phyloP scores from a whole-genome alignment of 2,888 invertebrate genomes.

The Hofmannophila pseudospretella region DNA sequence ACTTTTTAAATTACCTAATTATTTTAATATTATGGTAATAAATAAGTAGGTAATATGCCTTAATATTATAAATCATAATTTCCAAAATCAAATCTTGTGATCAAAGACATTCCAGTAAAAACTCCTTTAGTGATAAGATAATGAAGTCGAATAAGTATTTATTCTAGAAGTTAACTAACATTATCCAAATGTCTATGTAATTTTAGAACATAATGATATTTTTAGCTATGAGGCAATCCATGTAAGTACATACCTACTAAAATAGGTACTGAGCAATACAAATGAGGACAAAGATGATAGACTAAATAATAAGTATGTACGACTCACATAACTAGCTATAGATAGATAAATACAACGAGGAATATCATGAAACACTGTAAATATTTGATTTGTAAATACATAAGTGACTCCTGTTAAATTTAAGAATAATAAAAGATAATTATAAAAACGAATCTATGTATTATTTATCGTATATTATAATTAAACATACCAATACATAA shows the following conservation, averaged over 20 bases:
- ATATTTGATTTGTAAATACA: constrained; percentile 12
- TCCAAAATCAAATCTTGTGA: constrained; percentile 27
- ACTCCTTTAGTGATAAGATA: constrained; percentile 12
- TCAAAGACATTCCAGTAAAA: constrained; percentile 40
- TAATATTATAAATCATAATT: too few species aligned
- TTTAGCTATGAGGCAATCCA: too few species aligned
- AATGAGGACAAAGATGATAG: background rate
- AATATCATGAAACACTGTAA: constrained; percentile 9
- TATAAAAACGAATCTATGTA: constrained; percentile 5
- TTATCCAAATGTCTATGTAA: background rate
- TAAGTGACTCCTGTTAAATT: constrained; percentile 3
- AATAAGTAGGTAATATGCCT: too few species aligned
- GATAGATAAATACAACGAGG: too few species aligned
- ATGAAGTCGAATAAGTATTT: constrained; percentile 14
- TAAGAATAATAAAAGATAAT: constrained; percentile 10
- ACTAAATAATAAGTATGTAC: background rate
- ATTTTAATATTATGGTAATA: too few species aligned
- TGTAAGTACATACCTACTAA: too few species aligned
- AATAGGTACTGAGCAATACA: background rate
- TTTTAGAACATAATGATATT: background rate
- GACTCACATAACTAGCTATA: background rate
- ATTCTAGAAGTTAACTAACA: constrained; percentile 8
- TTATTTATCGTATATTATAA: constrained; percentile 9
- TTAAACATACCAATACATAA: background rate
- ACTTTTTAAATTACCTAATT: too few species aligned